A percentile compares a stretch with the other conserved stretches of the same genome.
Evolutionary conservation across 2,113 vertebrate species (phyloP).

Genomic region (Cercopithecus mona): DNA sequence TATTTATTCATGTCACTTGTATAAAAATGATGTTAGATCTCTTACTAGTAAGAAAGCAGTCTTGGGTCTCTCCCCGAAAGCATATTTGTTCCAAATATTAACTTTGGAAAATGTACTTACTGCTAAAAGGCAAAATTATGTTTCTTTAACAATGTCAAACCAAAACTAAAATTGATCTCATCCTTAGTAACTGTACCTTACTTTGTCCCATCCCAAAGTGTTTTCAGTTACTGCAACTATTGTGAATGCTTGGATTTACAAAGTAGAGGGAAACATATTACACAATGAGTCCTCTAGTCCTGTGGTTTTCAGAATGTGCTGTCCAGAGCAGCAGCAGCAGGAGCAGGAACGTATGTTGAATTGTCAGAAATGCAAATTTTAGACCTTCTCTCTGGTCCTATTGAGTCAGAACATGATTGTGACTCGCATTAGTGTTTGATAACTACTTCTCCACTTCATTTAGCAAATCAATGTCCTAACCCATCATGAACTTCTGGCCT

Average conservation of each 20-base stretch:
- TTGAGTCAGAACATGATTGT: neutral
- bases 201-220: neutral
- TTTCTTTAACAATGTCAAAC: neutral
- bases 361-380: neutral
- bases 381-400: neutral
- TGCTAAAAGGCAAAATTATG: neutral
- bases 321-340: neutral
- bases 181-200: neutral
- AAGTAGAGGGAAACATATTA: neutral
- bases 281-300: neutral
- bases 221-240: neutral
- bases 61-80: neutral
- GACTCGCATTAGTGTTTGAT: neutral
- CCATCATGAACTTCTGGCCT: neutral
- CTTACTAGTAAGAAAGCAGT: neutral
- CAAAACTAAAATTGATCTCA: neutral
- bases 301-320: neutral
- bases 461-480: neutral
- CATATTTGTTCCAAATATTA: neutral
- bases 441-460: neutral
- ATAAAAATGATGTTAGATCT: neutral
- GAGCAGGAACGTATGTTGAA: neutral
- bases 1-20: neutral
- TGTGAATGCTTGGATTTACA: neutral
- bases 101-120: neutral